phyloP scores from a whole-genome alignment of 2,113 vertebrate genomes.

The Labrus mixtus region DNA sequence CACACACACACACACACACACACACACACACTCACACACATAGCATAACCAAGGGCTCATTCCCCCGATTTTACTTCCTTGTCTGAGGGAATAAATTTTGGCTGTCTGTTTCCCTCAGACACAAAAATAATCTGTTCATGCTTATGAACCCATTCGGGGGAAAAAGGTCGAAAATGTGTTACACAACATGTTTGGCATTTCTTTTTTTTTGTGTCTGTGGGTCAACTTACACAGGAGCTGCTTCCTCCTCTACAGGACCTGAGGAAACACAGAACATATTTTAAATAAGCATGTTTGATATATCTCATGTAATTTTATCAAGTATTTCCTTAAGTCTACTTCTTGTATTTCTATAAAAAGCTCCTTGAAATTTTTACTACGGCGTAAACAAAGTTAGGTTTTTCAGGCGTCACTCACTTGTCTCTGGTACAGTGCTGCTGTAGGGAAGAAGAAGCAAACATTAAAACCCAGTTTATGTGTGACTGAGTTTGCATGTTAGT shows the following conservation, averaged over 20 bases:
- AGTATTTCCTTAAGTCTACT: too few relatives aligned
- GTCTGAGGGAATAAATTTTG: not conserved
- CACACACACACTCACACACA: too few relatives aligned
- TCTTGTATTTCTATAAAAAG: too few relatives aligned
- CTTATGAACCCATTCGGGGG: not conserved
- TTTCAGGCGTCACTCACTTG: slow-evolving; percentile 60
- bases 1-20: too few relatives aligned
- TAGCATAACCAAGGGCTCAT: not conserved
- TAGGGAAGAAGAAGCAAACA: not conserved
- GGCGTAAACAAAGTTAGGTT: too few relatives aligned
- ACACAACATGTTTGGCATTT: slow-evolving; percentile 38
- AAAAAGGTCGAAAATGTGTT: slow-evolving; percentile 43
- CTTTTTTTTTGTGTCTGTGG: slow-evolving; percentile 36
- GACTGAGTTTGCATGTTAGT: not conserved
- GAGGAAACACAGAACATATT: not conserved
- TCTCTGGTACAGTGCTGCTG: slow-evolving; percentile 47
- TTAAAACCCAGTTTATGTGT: not conserved
- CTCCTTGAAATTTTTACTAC: too few relatives aligned
- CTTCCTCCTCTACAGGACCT: slow-evolving; percentile 41
- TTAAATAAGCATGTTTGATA: too few relatives aligned
- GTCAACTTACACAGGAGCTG: slow-evolving; percentile 47
- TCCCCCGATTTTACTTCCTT: slow-evolving; percentile 9
- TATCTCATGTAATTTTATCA: too few relatives aligned
- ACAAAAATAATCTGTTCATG: slow-evolving; percentile 16
- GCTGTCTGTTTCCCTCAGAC: slow-evolving; percentile 3